Evolutionary conservation across 2,797 vertebrate species (phyloP), one percentile per base, ranked within the genome.

Genomic region (Phoeniculus purpureus): DNA sequence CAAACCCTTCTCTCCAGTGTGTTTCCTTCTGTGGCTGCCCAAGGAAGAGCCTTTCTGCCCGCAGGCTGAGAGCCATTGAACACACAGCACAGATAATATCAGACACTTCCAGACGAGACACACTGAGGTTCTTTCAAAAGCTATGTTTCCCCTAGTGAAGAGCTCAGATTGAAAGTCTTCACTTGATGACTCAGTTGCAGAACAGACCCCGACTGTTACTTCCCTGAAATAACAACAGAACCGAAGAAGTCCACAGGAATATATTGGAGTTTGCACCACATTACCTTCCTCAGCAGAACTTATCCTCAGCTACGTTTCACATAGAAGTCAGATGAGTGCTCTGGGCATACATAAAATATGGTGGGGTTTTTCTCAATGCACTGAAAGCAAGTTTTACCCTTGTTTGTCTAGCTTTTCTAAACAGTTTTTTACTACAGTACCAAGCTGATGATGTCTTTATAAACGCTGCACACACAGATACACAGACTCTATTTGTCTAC

Each of bases 11-110:
- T 94, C 79, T 77, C 78, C 70, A 70, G 6, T 22, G 6, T 62
- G 66, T 78, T 94, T 96, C 90, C 91, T 94, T 26, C 94, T 93
- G 94, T 12, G 95, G 95, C 90, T 94, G 88, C 93, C 93, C 59
- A 5, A 94, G 94, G 94, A 96, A 95, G 76, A 94, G 90, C 73
- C 31, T 78, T 56, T 31, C 86, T 94, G 88, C 90, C 94, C 93
- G 14, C 95, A 94, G 91, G 81, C 92, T 75, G 81, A 94, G 90
- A 81, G 84, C 79, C 78, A 56, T 12, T 67, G 86, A 75, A 89
- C 84, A 89, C 90, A 93, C 64, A 88, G 93, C 92, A 87, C 89
- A 75, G 86, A 31, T 88, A 83, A 21, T 20, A 70, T 87, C 90
- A 85, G 52, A 40, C 76, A n/a, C 79, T 93, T 92, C 90, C 94